A percentile compares a stretch with the other conserved stretches of the same genome.
These are phyloP conservation scores for Cyrtodaria siliqua DNA, from an alignment of 2,888 invertebrate genomes.

Conservation along the genomic window DNA sequence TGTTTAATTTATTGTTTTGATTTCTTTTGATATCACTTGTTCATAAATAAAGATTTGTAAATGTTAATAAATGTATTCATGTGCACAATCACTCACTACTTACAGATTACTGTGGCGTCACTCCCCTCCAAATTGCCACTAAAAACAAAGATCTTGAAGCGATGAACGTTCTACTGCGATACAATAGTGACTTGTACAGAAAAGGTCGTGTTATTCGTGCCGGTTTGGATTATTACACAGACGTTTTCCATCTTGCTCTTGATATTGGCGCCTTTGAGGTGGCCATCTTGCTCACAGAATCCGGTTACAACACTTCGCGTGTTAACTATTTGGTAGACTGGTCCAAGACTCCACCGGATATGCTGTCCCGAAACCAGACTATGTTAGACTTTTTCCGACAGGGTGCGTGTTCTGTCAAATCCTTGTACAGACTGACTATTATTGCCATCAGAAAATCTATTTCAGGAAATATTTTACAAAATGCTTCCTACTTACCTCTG, in stretches of 20 bases:
- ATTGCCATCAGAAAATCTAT: constrained; percentile 21
- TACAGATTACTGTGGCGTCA: constrained; percentile 73
- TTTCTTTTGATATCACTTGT: too few species aligned
- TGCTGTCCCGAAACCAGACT: constrained; percentile 39
- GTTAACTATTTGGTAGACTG: constrained; percentile 58
- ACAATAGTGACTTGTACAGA: constrained; percentile 67
- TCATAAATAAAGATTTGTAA: too few species aligned
- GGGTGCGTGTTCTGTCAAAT: constrained; percentile 41
- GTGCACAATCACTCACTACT: too few species aligned
- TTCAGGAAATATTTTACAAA: constrained; percentile 22
- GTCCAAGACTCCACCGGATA: constrained; percentile 45
- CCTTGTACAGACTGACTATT: constrained; percentile 33
- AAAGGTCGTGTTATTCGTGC: constrained; percentile 66
- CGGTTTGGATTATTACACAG: constrained; percentile 68
- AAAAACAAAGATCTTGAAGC: constrained; percentile 63
- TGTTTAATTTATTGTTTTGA: too few species aligned
- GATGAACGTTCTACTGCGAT: constrained; percentile 67
- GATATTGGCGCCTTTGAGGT: constrained; percentile 69
- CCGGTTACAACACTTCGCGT: constrained; percentile 69
- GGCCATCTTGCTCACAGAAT: constrained; percentile 62
- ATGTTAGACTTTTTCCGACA: constrained; percentile 60
- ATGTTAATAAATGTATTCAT: too few species aligned
- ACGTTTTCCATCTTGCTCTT: constrained; percentile 73
- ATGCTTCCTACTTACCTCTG: constrained; percentile 39
- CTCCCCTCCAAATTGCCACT: constrained; percentile 71